These are phyloP conservation scores for Merops nubicus DNA, from an alignment of 2,113 vertebrate species.

Conservation along the genomic window DNA sequence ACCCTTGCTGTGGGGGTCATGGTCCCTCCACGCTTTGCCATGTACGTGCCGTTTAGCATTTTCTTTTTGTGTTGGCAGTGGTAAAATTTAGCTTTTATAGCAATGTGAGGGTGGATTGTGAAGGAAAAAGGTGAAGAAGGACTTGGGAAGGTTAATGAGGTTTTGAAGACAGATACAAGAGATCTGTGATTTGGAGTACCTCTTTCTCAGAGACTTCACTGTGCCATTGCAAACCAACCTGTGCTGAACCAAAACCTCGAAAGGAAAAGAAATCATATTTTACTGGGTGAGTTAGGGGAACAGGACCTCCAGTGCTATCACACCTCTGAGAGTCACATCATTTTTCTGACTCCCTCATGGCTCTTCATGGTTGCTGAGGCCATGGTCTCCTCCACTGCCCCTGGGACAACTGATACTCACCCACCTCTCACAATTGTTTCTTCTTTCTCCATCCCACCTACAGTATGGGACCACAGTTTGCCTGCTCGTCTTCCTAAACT, in stretches of 20 bases:
- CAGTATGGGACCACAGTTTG: not conserved
- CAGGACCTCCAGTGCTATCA: not conserved
- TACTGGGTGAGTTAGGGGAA: not conserved
- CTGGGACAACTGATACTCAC: not conserved
- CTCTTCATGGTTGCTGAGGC: not conserved
- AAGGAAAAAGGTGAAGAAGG: not conserved
- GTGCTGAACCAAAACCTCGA: not conserved
- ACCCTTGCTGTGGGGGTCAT: not conserved
- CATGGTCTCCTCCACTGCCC: not conserved
- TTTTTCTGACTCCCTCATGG: not conserved
- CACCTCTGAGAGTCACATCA: not conserved
- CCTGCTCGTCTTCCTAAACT: not conserved
- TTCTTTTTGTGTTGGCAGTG: not conserved
- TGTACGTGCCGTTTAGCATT: not conserved
- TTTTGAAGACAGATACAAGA: not conserved
- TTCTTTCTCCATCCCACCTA: not conserved
- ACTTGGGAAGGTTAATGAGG: not conserved
- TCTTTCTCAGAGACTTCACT: not conserved
- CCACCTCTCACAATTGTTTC: not conserved
- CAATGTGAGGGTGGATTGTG: not conserved
- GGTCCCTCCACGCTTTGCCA: not conserved
- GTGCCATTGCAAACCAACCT: not conserved
- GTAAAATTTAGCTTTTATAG: not conserved
- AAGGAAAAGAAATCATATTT: not conserved
- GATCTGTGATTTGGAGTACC: not conserved